A percentile compares a stretch with the other conserved stretches of the same genome.
Evolutionary conservation across 1,140 invertebrate species (phyloP).

Genomic region (Lamellibrachia luymesi): DNA sequence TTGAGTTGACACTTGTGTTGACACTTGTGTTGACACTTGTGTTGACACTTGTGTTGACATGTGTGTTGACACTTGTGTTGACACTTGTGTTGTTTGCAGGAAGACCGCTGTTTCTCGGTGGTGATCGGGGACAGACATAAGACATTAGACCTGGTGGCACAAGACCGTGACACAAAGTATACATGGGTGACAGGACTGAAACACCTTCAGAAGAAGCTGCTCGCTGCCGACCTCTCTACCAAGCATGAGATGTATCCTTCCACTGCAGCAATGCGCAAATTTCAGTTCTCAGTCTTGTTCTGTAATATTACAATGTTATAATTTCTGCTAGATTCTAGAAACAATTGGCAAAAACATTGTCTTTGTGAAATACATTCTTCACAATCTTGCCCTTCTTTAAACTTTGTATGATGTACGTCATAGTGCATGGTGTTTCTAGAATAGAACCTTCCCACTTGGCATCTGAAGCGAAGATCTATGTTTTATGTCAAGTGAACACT

Average conservation of each 20-base stretch:
- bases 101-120: slow-evolving; percentile 60
- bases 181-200: slow-evolving; percentile 59
- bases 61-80: not conserved
- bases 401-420: no score
- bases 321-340: no score
- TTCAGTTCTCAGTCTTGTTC: not conserved
- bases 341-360: no score
- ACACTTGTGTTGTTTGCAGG: slow-evolving; percentile 42
- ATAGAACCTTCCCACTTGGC: no score
- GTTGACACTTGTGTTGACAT: not conserved
- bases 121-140: slow-evolving; percentile 55
- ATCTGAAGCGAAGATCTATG: no score
- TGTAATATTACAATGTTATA: no score
- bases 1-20: not conserved
- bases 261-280: not conserved
- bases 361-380: no score
- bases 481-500: no score
- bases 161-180: slow-evolving; percentile 51
- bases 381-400: no score
- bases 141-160: slow-evolving; percentile 58
- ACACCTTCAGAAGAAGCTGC: slow-evolving; percentile 36
- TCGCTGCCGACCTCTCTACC: slow-evolving; percentile 17
- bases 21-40: not conserved
- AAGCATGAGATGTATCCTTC: slow-evolving; percentile 22
- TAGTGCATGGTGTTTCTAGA: no score